A percentile compares a stretch with the other conserved stretches of the same genome.
phyloP scores from a whole-genome alignment of 2,113 vertebrate species.

The Gadus chalcogrammus region DNA sequence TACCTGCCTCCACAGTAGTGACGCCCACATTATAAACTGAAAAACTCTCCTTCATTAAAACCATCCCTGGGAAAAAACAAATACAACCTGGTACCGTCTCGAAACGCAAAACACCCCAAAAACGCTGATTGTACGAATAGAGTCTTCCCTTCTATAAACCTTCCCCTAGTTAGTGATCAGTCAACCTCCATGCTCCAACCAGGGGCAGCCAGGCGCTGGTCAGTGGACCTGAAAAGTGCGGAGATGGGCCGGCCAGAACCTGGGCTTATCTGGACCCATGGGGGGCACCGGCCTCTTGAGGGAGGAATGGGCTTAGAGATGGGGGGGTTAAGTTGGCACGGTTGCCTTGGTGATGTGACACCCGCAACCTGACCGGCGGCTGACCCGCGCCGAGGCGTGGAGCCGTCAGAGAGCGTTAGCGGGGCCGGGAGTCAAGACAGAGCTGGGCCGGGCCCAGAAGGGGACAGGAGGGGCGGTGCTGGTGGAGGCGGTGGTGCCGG shows the following conservation, averaged over 20 bases:
- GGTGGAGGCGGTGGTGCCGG: no score
- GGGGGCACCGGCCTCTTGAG: not conserved
- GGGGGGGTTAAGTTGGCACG: not conserved
- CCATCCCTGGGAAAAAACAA: constrained; percentile 7
- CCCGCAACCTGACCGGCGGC: constrained; percentile 32
- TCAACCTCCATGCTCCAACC: no score
- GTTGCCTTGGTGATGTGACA: not conserved
- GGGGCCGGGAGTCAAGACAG: constrained; percentile 37
- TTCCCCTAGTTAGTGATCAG: no score
- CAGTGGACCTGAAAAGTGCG: no score
- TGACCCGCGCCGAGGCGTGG: constrained; percentile 24
- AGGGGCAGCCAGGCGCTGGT: no score
- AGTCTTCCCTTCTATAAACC: no score
- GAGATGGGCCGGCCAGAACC: no score
- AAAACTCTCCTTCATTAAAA: constrained; percentile 42
- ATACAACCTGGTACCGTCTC: not conserved
- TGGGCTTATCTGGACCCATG: no score
- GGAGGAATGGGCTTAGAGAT: constrained; percentile 12
- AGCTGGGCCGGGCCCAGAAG: constrained; percentile 43
- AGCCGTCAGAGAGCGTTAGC: constrained; percentile 50
- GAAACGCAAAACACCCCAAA: not conserved
- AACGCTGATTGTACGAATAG: not conserved
- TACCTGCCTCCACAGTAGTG: constrained; percentile 34
- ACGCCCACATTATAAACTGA: constrained; percentile 33
- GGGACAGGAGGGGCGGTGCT: constrained; percentile 14